Evolutionary conservation across 2,113 vertebrate genomes (phyloP).

Genomic region (Ramphastos sulfuratus): DNA sequence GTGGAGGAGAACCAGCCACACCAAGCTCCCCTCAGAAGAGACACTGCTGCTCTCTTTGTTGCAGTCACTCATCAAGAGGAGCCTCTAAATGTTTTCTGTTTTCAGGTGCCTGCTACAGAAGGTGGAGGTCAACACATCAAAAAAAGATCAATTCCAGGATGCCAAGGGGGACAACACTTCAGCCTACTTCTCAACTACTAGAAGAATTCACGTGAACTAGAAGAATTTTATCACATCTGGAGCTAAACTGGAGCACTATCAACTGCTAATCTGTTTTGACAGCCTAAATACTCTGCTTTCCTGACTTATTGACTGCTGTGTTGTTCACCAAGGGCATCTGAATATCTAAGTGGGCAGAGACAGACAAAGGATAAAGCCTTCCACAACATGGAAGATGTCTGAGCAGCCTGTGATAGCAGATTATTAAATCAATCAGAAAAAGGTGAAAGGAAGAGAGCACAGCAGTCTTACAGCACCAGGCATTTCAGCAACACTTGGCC

Average conservation of each 20-base stretch:
- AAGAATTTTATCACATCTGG: background rate
- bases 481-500: background rate
- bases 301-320: background rate
- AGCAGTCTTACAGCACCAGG: background rate
- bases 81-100: background rate
- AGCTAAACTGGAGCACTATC: background rate
- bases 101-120: background rate
- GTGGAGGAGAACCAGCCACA: background rate
- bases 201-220: background rate
- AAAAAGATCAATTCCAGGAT: background rate
- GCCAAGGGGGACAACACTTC: background rate
- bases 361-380: background rate
- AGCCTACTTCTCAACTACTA: background rate
- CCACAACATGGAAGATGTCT: background rate
- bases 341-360: background rate
- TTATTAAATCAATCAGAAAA: background rate
- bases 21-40: background rate
- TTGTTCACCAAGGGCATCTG: background rate
- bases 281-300: background rate
- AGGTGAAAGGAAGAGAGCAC: background rate
- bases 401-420: background rate
- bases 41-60: background rate
- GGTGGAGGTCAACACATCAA: background rate
- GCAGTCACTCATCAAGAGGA: background rate
- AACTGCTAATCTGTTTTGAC: slow-evolving; percentile 21